Percentiles rank a stretch among this genome's conserved stretches.
phyloP scores from a whole-genome alignment of 2,797 vertebrate genomes.

The Distichodus sexfasciatus region DNA sequence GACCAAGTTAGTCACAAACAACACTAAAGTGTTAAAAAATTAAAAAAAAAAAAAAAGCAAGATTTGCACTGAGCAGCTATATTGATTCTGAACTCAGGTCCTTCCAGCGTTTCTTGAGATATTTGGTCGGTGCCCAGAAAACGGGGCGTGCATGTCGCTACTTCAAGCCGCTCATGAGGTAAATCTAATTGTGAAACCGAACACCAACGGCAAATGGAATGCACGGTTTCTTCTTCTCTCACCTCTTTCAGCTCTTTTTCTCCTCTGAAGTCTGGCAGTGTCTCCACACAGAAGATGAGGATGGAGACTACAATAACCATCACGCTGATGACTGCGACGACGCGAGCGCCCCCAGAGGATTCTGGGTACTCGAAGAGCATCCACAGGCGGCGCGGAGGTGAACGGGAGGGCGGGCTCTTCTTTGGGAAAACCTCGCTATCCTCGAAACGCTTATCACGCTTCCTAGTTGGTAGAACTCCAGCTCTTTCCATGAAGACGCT shows the following conservation, averaged over 20 bases:
- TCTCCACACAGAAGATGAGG: constrained; percentile 90
- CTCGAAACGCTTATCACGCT: constrained; percentile 78
- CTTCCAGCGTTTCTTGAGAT: no score
- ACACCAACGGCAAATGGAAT: no score
- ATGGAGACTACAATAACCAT: constrained; percentile 91
- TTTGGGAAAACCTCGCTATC: constrained; percentile 85
- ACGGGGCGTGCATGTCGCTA: no score
- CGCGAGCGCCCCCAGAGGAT: constrained; percentile 82
- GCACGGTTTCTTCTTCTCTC: constrained; percentile 24
- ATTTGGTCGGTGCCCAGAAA: no score
- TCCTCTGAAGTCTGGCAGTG: constrained; percentile 82
- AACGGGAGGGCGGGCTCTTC: constrained; percentile 76
- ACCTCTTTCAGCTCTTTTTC: constrained; percentile 71
- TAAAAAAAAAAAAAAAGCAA: no score
- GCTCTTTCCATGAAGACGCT: constrained; percentile 90
- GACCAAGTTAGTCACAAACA: no score
- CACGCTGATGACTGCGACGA: constrained; percentile 87
- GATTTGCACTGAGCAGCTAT: no score
- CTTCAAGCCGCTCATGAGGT: no score
- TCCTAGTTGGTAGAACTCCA: constrained; percentile 85
- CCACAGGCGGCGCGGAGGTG: constrained; percentile 77
- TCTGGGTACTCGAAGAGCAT: constrained; percentile 89
- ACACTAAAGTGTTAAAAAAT: no score
- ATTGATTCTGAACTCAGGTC: no score
- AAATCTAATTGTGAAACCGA: no score